Percentiles rank a stretch among this genome's conserved stretches.
These are phyloP conservation scores for Penaeus indicus DNA, from an alignment of 1,140 invertebrate species.

Conservation along the genomic window DNA sequence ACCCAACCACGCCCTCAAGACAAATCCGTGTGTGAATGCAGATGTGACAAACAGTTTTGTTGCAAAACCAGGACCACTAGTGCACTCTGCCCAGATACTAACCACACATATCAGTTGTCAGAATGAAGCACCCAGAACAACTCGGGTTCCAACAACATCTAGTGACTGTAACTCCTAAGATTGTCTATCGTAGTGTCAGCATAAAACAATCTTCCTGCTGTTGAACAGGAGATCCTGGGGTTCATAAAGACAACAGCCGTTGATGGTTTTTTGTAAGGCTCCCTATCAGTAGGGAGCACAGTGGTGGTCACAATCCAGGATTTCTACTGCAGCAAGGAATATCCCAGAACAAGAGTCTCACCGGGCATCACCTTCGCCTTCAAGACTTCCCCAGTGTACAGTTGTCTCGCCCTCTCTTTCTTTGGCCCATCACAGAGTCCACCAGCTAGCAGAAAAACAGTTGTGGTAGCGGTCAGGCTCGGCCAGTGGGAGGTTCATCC, in stretches of 20 bases:
- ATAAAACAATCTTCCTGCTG: constrained; percentile 18
- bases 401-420: constrained; percentile 40
- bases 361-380: constrained; percentile 30
- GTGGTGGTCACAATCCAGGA: not conserved
- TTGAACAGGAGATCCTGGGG: constrained; percentile 17
- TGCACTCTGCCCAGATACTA: constrained; percentile 30
- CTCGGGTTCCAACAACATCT: no score
- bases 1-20: constrained; percentile 32
- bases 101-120: no score
- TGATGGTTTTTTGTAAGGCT: constrained; percentile 36
- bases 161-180: no score
- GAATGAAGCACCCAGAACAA: no score
- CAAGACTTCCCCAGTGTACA: constrained; percentile 41
- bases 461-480: constrained; percentile 28
- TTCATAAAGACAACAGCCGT: constrained; percentile 34
- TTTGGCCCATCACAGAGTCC: constrained; percentile 28
- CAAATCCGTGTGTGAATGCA: constrained; percentile 45
- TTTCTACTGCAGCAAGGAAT: constrained; percentile 36
- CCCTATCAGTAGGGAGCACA: constrained; percentile 16
- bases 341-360: constrained; percentile 24
- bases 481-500: constrained; percentile 17
- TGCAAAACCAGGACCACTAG: constrained; percentile 33
- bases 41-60: constrained; percentile 40
- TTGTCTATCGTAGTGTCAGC: not conserved
- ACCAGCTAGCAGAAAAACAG: constrained; percentile 22